These are phyloP conservation scores for Andrena minutula DNA, from an alignment of 2,888 invertebrate genomes.

Conservation along the genomic window DNA sequence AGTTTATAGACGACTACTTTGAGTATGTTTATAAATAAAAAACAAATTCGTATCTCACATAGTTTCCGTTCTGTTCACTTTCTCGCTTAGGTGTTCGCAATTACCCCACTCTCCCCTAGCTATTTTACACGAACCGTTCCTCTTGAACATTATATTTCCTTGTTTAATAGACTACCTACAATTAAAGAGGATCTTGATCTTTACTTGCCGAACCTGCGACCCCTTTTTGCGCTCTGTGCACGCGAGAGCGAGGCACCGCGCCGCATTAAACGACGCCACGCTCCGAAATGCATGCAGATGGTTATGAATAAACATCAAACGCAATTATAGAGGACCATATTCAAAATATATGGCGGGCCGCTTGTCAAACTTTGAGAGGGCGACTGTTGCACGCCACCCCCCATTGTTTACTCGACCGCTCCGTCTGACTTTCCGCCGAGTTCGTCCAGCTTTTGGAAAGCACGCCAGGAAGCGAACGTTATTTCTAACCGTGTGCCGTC, in stretches of 20 bases:
- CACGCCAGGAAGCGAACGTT: slow-evolving; percentile 6
- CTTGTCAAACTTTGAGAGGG: slow-evolving; percentile 34
- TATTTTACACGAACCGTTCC: no score
- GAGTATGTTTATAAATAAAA: no score
- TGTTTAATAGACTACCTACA: no score
- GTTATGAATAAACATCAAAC: slow-evolving; percentile 54
- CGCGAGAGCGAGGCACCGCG: background rate
- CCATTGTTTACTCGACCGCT: slow-evolving; percentile 32
- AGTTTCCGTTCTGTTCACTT: no score
- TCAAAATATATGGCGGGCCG: slow-evolving; percentile 23
- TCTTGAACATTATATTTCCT: no score
- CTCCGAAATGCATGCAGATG: slow-evolving; percentile 5
- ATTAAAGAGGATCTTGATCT: background rate
- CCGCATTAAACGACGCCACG: background rate
- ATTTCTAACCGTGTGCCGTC: background rate
- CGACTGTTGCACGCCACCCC: slow-evolving; percentile 19
- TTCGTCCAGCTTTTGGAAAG: background rate
- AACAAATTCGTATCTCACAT: no score
- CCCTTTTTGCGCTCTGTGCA: background rate
- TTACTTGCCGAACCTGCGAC: no score
- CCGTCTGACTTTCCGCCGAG: background rate
- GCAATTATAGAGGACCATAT: slow-evolving; percentile 35
- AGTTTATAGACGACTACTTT: no score
- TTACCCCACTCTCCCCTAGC: no score
- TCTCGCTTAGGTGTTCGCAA: no score